Evolutionary conservation across 2,797 vertebrate genomes (phyloP).

Genomic region (Margarornis squamiger): DNA sequence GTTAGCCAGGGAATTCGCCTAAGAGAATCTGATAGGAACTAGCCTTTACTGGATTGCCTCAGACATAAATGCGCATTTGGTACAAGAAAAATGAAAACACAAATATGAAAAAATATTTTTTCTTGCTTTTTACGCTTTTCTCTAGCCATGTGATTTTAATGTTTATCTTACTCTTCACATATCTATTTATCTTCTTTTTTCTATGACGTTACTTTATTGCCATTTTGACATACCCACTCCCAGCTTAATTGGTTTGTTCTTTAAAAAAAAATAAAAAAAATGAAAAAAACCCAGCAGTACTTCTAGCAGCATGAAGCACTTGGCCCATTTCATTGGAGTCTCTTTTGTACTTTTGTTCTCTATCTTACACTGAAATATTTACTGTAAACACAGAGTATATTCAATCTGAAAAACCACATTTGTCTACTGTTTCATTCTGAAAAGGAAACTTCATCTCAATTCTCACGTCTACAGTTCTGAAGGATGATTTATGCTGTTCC

Average conservation of each 20-base stretch:
- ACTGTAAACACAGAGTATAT: slow-evolving; percentile 10
- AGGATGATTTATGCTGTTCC: background rate
- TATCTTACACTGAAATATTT: slow-evolving; percentile 17
- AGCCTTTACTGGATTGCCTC: background rate
- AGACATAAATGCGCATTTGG: background rate
- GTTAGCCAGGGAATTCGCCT: background rate
- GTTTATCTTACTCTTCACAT: background rate
- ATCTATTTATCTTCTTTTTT: background rate
- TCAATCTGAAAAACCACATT: background rate
- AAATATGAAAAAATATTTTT: background rate
- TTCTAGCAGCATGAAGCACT: background rate
- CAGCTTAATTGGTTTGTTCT: background rate
- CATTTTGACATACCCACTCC: background rate
- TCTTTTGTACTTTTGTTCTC: slow-evolving; percentile 11
- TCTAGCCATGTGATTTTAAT: background rate
- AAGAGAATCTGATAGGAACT: background rate
- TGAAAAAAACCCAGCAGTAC: background rate
- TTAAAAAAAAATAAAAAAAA: background rate
- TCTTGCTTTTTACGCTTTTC: background rate
- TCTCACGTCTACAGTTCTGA: background rate
- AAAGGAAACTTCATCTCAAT: background rate
- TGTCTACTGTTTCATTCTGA: slow-evolving; percentile 9
- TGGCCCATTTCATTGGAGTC: background rate
- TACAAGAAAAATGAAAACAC: background rate
- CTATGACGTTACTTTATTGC: background rate